Evolutionary conservation across 2,797 vertebrate genomes (phyloP).

Genomic region (Paguma larvata): DNA sequence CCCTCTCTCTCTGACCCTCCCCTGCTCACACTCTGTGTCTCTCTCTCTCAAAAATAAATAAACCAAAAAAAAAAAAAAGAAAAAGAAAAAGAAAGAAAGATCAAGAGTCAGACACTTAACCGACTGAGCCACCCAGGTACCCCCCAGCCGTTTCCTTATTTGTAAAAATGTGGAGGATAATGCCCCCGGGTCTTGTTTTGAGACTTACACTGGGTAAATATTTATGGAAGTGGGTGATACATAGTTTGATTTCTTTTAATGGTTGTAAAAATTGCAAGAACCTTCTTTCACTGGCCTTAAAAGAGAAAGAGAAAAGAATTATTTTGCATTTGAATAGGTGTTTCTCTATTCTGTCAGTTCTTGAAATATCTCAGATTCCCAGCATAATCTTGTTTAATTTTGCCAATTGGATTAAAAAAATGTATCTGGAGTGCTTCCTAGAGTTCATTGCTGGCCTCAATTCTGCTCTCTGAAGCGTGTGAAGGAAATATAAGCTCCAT

Average conservation of each 20-base stretch:
- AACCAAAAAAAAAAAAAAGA: too few relatives aligned
- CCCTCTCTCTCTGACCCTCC: too few relatives aligned
- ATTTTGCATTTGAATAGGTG: constrained; percentile 54
- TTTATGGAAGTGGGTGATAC: neutral
- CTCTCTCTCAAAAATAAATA: too few relatives aligned
- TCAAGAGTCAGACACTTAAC: too few relatives aligned
- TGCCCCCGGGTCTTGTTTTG: constrained; percentile 2
- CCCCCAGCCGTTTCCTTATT: neutral
- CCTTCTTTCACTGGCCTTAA: constrained; percentile 6
- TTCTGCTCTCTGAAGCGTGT: neutral
- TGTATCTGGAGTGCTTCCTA: neutral
- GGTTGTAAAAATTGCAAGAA: constrained; percentile 46
- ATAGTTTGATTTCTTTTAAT: constrained; percentile 10
- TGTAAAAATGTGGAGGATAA: neutral
- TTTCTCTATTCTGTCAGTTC: constrained; percentile 29
- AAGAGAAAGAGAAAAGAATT: constrained; percentile 40
- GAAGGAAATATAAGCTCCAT: neutral
- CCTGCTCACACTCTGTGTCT: too few relatives aligned
- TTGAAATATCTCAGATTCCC: constrained; percentile 42
- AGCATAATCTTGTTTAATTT: neutral
- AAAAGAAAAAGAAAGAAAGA: too few relatives aligned
- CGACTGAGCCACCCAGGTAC: too few relatives aligned
- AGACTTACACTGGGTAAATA: constrained; percentile 54
- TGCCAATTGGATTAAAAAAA: constrained; percentile 22
- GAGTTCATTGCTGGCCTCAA: neutral